Evolutionary conservation across 2,113 vertebrate species (phyloP).

Genomic region (Electrona antarctica): DNA sequence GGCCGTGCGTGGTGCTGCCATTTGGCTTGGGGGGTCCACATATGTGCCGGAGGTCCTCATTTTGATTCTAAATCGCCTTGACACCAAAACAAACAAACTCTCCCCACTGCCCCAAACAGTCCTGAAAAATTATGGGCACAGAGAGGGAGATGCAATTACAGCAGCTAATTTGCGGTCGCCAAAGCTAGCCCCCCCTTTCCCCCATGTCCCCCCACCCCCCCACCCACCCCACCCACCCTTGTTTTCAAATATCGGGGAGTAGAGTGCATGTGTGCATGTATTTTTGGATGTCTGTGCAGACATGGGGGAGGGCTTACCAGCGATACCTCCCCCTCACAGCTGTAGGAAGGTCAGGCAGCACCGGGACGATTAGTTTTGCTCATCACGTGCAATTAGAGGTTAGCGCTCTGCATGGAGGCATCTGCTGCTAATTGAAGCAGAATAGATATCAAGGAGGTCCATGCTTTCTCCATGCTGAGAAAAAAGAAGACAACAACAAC

Average conservation of each 20-base stretch:
- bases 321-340: slow-evolving; percentile 55
- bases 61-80: slow-evolving; percentile 79
- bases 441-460: slow-evolving; percentile 70
- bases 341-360: slow-evolving; percentile 69
- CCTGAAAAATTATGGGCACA: slow-evolving; percentile 71
- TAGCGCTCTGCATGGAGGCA: slow-evolving; percentile 67
- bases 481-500: slow-evolving; percentile 42
- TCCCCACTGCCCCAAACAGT: slow-evolving; percentile 68
- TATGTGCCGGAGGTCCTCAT: slow-evolving; percentile 73
- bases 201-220: slow-evolving; percentile 11
- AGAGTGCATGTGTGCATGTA: slow-evolving; percentile 7
- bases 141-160: slow-evolving; percentile 76
- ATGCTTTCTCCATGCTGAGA: slow-evolving; percentile 31
- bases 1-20: slow-evolving; percentile 58
- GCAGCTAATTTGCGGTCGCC: slow-evolving; percentile 77
- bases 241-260: slow-evolving; percentile 61
- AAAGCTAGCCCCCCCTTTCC: slow-evolving; percentile 48
- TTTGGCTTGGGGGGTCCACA: slow-evolving; percentile 69
- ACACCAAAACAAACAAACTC: slow-evolving; percentile 83
- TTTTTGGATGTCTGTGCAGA: slow-evolving; percentile 38
- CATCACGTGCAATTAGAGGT: slow-evolving; percentile 78
- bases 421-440: slow-evolving; percentile 79
- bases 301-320: slow-evolving; percentile 49
- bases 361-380: slow-evolving; percentile 74
- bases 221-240: slow-evolving; percentile 24